Percentiles rank a stretch among this genome's conserved stretches.
Conservation (phyloP, 1,140 invertebrate genomes). For the Drosophila leontia region DNA sequence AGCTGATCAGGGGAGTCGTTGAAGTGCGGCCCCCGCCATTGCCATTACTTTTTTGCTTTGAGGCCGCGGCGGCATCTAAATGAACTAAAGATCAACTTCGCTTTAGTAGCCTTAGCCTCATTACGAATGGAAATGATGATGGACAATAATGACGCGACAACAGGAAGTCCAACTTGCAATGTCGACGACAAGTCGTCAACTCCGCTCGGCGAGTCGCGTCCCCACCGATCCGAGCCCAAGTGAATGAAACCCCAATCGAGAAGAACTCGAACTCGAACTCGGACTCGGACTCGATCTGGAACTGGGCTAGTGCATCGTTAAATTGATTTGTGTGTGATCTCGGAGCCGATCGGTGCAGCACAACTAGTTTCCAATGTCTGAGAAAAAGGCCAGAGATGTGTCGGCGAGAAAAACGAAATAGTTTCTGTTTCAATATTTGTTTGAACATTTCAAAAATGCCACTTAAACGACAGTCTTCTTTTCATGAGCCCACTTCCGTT, state of each 20-base stretch:
- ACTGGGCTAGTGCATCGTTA: conserved; percentile 81
- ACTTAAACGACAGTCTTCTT: conserved; percentile 55
- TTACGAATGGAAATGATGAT: conserved; percentile 84
- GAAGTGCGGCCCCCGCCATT: conserved; percentile 54
- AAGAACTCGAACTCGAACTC: conserved; percentile 17
- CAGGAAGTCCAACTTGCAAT: conserved; percentile 74
- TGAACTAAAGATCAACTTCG: conserved; percentile 79
- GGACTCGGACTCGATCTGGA: conserved; percentile 51
- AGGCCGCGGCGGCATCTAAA: conserved; percentile 76
- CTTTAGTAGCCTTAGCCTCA: conserved; percentile 80
- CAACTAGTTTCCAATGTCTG: conserved; percentile 73
- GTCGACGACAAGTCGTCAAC: conserved; percentile 49
- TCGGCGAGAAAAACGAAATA: conserved; percentile 49
- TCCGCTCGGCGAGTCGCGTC: conserved; percentile 21
- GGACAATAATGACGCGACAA: conserved; percentile 84
- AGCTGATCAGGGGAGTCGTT: conserved; percentile 63
- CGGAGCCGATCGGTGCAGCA: conserved; percentile 38
- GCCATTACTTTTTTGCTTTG: conserved; percentile 15
- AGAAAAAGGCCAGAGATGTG: conserved; percentile 60
- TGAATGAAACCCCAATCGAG: conserved; percentile 50
- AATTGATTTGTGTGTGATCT: conserved; percentile 78
- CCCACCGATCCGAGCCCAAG: conserved; percentile 37
- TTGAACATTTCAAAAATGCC: conserved; percentile 68
- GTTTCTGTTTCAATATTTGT: conserved; percentile 65
- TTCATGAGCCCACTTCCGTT: conserved; percentile 63